These are phyloP conservation scores for Setipinna tenuifilis DNA, from an alignment of 2,797 vertebrate species.

Conservation along the genomic window DNA sequence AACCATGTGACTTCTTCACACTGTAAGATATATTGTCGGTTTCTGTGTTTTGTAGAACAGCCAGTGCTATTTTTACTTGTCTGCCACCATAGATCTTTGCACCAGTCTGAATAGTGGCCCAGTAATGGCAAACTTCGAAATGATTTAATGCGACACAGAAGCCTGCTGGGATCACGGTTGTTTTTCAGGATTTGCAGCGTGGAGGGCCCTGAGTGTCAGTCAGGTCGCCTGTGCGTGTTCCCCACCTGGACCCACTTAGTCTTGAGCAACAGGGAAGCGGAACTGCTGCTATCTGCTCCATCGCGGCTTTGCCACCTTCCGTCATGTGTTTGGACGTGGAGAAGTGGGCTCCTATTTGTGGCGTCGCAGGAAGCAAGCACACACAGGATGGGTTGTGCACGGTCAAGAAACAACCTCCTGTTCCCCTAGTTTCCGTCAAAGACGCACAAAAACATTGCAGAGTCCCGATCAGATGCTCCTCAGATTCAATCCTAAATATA, in stretches of 20 bases:
- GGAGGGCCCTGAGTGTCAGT: not conserved
- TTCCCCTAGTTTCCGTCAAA: not conserved
- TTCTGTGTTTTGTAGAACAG: not conserved
- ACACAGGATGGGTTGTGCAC: constrained; percentile 5
- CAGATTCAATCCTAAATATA: not conserved
- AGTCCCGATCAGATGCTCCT: not conserved
- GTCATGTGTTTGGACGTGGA: constrained; percentile 21
- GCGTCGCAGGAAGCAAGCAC: not conserved
- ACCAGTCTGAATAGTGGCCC: not conserved
- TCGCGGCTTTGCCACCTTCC: not conserved
- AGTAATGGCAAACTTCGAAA: not conserved
- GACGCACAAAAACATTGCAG: not conserved
- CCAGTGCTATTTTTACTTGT: not conserved
- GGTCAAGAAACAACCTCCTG: not conserved
- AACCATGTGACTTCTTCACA: not conserved
- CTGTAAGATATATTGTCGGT: not conserved
- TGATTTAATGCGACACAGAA: not conserved
- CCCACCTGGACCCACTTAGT: not conserved
- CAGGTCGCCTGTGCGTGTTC: not conserved
- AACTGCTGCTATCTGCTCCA: not conserved
- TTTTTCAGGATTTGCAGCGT: not conserved
- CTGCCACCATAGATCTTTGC: not conserved
- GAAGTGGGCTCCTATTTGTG: constrained; percentile 16
- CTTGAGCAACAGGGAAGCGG: not conserved
- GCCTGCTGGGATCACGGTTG: not conserved